Evolutionary conservation across 2,113 vertebrate species (phyloP).

Genomic region (Coptodon bakossiorum): DNA sequence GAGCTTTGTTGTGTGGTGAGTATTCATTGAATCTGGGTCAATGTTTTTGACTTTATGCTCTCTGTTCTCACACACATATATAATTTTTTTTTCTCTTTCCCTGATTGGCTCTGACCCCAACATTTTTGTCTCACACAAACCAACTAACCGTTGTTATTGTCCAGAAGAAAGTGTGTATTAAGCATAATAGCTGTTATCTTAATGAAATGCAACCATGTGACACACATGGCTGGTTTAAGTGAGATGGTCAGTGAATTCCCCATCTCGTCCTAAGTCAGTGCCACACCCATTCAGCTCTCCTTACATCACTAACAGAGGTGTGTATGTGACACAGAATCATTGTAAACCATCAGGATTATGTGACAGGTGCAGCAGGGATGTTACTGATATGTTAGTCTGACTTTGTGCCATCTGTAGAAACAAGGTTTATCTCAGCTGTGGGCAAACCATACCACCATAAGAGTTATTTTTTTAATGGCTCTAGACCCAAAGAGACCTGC

Average conservation of each 20-base stretch:
- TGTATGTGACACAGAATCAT: neutral
- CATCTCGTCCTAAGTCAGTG: neutral
- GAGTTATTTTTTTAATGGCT: neutral
- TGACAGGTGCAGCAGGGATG: neutral
- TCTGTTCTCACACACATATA: neutral
- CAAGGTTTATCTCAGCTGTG: rapidly evolving
- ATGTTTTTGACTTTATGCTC: neutral
- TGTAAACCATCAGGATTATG: neutral
- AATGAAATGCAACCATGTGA: neutral
- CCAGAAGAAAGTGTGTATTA: neutral
- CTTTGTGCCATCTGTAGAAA: neutral
- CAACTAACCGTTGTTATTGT: neutral
- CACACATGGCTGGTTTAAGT: neutral
- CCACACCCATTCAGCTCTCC: neutral
- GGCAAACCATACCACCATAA: neutral
- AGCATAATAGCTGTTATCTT: neutral
- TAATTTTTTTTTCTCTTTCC: neutral
- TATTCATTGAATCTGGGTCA: neutral
- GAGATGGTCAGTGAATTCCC: neutral
- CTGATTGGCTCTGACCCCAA: neutral
- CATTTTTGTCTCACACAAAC: neutral
- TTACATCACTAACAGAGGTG: neutral
- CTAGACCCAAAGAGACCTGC: neutral
- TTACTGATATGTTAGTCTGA: neutral
- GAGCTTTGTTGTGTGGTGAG: slow-evolving; percentile 97